A percentile compares a stretch with the other conserved stretches of the same genome.
phyloP scores from a whole-genome alignment of 2,888 invertebrate species.

The Dryadula phaetusa region DNA sequence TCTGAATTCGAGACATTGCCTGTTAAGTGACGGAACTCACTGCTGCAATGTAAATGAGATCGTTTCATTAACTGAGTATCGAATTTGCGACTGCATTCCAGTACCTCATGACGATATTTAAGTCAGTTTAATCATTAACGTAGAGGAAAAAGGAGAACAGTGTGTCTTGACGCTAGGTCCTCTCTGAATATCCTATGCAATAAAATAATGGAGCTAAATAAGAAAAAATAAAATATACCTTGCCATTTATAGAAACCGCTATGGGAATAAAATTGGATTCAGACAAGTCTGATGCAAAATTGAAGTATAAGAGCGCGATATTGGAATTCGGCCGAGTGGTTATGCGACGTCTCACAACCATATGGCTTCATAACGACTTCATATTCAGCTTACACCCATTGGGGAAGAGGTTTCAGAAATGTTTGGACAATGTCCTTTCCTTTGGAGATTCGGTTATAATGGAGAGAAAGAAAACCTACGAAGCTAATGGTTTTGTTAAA shows the following conservation, averaged over 20 bases:
- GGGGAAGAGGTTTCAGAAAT: slow-evolving; percentile 68
- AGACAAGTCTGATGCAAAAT: slow-evolving; percentile 63
- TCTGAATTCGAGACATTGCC: background rate
- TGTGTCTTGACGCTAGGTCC: too few relatives aligned
- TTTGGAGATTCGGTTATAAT: slow-evolving; percentile 84
- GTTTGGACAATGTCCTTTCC: slow-evolving; percentile 75
- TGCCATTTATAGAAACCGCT: slow-evolving; percentile 76
- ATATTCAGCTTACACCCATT: slow-evolving; percentile 67
- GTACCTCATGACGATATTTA: too few relatives aligned
- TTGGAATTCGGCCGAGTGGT: slow-evolving; percentile 62
- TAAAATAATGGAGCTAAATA: too few relatives aligned
- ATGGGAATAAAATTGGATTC: slow-evolving; percentile 85
- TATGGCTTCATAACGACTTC: slow-evolving; percentile 84
- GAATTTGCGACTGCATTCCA: too few relatives aligned
- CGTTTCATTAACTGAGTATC: too few relatives aligned
- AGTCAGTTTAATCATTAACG: too few relatives aligned
- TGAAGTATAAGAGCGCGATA: slow-evolving; percentile 81
- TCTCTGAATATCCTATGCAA: too few relatives aligned
- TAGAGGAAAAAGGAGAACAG: too few relatives aligned
- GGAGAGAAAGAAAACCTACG: slow-evolving; percentile 63
- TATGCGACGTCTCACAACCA: slow-evolving; percentile 61
- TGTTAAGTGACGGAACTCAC: too few relatives aligned
- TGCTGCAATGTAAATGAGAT: too few relatives aligned
- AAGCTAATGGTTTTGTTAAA: slow-evolving; percentile 40
- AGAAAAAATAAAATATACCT: background rate